Conservation (phyloP, 2,888 invertebrate species). For the Julus scanicus region DNA sequence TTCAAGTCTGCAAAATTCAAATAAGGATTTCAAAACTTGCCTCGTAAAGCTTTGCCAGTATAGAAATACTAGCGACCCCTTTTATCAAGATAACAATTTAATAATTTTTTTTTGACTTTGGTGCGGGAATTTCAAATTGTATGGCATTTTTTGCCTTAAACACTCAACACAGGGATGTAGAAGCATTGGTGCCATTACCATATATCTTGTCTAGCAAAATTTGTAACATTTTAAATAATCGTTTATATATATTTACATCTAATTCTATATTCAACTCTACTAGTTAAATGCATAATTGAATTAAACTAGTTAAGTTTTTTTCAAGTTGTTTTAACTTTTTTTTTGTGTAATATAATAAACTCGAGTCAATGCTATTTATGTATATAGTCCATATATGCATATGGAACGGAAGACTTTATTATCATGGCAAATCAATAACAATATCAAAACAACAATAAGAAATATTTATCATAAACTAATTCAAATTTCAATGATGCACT, state of each 20-base stretch:
- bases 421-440: neutral
- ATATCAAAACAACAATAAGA: neutral
- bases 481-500: neutral
- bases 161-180: no score
- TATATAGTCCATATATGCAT: conserved; percentile 9
- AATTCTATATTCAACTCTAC: no score
- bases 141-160: no score
- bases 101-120: neutral
- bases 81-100: neutral
- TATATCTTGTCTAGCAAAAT: no score
- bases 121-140: conserved; percentile 7
- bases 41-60: neutral
- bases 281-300: no score
- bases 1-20: neutral
- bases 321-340: no score
- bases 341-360: neutral
- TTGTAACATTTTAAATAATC: no score
- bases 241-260: no score
- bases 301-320: no score
- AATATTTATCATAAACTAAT: neutral
- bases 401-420: neutral
- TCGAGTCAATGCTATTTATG: neutral
- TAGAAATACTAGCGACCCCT: neutral
- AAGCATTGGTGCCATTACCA: no score
- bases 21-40: neutral